Evolutionary conservation across 2,888 invertebrate species (phyloP).

Genomic region (Quadroppia sp.): DNA sequence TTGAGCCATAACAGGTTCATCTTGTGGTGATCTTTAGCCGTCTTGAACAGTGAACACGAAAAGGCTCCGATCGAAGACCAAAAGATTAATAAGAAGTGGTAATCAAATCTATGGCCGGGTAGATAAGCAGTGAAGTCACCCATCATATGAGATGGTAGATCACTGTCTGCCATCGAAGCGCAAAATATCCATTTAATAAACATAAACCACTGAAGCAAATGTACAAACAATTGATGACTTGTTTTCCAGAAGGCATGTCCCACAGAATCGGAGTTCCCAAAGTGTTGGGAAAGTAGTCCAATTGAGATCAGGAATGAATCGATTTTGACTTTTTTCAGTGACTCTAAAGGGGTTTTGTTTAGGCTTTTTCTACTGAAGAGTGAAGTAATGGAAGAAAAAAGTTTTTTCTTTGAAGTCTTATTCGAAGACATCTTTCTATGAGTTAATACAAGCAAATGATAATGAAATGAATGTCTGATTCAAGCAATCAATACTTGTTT

Average conservation of each 20-base stretch:
- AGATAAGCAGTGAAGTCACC: slow-evolving; percentile 4
- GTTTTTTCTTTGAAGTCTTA: not conserved
- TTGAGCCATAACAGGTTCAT: not conserved
- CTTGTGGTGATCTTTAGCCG: not conserved
- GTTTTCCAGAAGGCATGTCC: not conserved
- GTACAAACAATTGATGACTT: not conserved
- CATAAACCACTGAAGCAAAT: slow-evolving; percentile 6
- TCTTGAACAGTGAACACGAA: not conserved
- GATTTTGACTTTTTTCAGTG: slow-evolving; percentile 1
- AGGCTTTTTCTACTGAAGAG: not conserved
- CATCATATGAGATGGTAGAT: not conserved
- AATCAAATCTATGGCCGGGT: not conserved
- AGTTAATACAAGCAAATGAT: too few species aligned
- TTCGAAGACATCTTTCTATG: not conserved
- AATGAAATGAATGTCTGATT: too few species aligned
- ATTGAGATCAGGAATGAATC: slow-evolving; percentile 8
- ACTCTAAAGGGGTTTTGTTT: not conserved
- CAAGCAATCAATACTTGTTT: too few species aligned
- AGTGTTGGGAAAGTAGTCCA: not conserved
- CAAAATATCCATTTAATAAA: not conserved
- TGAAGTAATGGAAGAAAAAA: not conserved
- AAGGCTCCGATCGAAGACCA: not conserved
- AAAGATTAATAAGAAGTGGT: slow-evolving; percentile 1
- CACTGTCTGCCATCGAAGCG: not conserved
- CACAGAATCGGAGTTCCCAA: not conserved